Evolutionary conservation across 2,888 invertebrate genomes (phyloP).

Genomic region (Platycheirus albimanus): DNA sequence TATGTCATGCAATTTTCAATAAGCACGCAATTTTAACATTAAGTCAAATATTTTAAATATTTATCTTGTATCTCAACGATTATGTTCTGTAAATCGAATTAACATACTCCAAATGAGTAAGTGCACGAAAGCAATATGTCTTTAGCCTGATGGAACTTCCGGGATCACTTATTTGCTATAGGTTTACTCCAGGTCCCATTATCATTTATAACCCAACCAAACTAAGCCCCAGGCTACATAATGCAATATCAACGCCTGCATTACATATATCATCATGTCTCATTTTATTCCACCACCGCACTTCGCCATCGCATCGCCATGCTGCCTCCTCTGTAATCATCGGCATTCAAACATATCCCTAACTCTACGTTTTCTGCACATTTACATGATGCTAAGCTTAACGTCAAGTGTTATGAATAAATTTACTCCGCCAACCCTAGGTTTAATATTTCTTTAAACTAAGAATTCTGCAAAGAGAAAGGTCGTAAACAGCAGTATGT

Average conservation of each 20-base stretch:
- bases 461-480: constrained; percentile 49
- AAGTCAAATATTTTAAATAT: no score
- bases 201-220: constrained; percentile 31
- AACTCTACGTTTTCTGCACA: not conserved
- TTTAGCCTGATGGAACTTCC: constrained; percentile 34
- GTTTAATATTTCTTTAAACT: constrained; percentile 19
- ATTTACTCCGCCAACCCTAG: constrained; percentile 52
- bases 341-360: constrained; percentile 41
- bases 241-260: constrained; percentile 48
- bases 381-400: constrained; percentile 3
- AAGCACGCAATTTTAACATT: no score
- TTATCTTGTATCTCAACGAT: no score
- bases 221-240: constrained; percentile 23
- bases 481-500: constrained; percentile 19
- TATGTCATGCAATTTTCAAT: no score
- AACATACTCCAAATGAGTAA: no score
- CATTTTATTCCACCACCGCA: no score
- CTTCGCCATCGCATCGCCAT: no score
- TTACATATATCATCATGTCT: constrained; percentile 47
- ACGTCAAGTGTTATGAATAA: constrained; percentile 67
- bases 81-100: no score
- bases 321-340: constrained; percentile 45
- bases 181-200: constrained; percentile 20
- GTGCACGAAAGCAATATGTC: not conserved
- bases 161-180: constrained; percentile 49